These are phyloP conservation scores for Bombyx huttoni DNA, from an alignment of 2,888 invertebrate species.

Conservation along the genomic window DNA sequence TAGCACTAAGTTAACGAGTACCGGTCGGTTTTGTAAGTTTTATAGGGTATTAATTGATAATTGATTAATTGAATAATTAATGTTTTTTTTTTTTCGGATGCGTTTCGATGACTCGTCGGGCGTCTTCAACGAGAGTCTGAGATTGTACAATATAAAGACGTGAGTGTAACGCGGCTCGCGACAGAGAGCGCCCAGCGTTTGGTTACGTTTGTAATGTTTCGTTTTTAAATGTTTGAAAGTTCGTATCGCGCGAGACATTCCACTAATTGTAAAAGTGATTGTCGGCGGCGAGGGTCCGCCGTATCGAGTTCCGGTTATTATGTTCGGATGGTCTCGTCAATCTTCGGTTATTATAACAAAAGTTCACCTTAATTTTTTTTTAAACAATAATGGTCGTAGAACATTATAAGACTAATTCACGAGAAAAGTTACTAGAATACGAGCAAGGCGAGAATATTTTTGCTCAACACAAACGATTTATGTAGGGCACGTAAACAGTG, in stretches of 20 bases:
- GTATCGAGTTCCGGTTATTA: slow-evolving; percentile 26
- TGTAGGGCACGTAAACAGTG: too few relatives aligned
- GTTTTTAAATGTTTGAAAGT: slow-evolving; percentile 40
- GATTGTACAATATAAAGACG: slow-evolving; percentile 56
- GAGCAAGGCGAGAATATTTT: too few relatives aligned
- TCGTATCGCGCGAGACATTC: slow-evolving; percentile 70
- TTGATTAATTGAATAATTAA: slow-evolving; percentile 12
- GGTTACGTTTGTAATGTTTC: slow-evolving; percentile 51
- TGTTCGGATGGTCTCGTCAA: slow-evolving; percentile 4
- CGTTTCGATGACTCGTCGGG: slow-evolving; percentile 39
- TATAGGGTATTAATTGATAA: slow-evolving; percentile 53
- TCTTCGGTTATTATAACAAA: neutral
- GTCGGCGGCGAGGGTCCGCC: slow-evolving; percentile 18
- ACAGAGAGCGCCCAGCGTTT: slow-evolving; percentile 36
- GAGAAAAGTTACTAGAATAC: too few relatives aligned
- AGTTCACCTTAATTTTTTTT: neutral
- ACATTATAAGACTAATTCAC: too few relatives aligned
- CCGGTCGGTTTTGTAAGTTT: slow-evolving; percentile 73
- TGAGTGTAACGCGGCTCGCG: slow-evolving; percentile 46
- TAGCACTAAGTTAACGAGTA: slow-evolving; percentile 67
- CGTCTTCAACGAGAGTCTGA: slow-evolving; percentile 36
- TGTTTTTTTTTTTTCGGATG: slow-evolving; percentile 52
- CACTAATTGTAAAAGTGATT: slow-evolving; percentile 53
- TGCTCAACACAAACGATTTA: too few relatives aligned
- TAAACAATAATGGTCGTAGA: too few relatives aligned